Percentiles rank a stretch among this genome's conserved stretches.
These are phyloP conservation scores for Gila robusta DNA, from an alignment of 2,797 vertebrate genomes.

Conservation along the genomic window DNA sequence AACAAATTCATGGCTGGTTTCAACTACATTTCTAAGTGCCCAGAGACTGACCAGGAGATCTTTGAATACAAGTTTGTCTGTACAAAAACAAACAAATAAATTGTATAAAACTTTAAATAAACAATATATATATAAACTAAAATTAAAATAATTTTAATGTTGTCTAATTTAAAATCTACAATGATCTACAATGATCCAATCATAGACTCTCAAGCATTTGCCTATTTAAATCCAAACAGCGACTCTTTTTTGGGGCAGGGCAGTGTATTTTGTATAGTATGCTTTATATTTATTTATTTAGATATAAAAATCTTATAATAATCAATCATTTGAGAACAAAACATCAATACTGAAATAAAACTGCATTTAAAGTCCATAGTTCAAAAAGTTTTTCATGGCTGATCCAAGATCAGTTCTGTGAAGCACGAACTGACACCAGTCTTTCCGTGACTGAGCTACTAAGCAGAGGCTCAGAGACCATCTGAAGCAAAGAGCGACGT, in stretches of 20 bases:
- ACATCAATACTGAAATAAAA: neutral
- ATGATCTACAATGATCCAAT: no score
- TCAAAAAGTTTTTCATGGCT: neutral
- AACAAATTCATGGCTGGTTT: conserved; percentile 15
- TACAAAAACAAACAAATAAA: neutral
- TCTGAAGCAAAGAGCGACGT: conserved; percentile 55
- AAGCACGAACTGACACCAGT: conserved; percentile 16
- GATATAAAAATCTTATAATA: neutral
- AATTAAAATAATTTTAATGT: no score
- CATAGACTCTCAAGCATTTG: no score
- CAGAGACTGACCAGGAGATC: neutral
- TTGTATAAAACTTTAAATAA: no score
- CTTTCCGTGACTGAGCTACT: conserved; percentile 33
- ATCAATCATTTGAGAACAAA: neutral
- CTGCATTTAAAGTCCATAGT: neutral
- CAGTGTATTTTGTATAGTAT: no score
- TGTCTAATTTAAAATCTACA: neutral
- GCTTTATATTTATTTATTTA: no score
- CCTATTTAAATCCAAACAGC: no score
- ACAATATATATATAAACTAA: no score
- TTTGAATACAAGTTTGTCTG: neutral
- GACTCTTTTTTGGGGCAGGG: no score
- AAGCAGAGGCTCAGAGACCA: conserved; percentile 49
- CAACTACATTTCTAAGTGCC: conserved; percentile 41
- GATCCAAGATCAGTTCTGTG: conserved; percentile 19